phyloP scores from a whole-genome alignment of 2,797 vertebrate genomes.

The Lagothrix lagotricha region DNA sequence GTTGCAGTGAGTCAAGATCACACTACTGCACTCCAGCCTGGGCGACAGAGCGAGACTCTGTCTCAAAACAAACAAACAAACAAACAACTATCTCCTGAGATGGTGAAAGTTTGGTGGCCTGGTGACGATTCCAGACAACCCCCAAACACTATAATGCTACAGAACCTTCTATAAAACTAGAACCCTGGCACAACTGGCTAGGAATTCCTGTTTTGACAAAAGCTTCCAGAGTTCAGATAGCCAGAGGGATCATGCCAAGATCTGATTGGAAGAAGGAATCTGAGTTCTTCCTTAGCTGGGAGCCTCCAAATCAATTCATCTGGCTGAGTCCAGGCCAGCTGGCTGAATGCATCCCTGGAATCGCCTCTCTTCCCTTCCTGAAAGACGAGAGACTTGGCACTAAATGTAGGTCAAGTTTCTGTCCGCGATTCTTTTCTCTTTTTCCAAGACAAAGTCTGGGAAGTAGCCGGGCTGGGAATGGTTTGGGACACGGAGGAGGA shows the following conservation, averaged over 20 bases:
- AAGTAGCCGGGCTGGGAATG: slow-evolving; percentile 26
- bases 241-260: not conserved
- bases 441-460: slow-evolving; percentile 54
- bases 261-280: not conserved
- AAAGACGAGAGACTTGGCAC: slow-evolving; percentile 63
- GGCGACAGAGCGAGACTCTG: not conserved
- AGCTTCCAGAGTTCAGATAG: not conserved
- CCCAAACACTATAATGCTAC: not conserved
- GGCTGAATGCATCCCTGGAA: not conserved
- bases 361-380: not conserved
- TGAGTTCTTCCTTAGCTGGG: not conserved
- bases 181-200: not conserved
- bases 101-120: not conserved
- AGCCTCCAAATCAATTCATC: not conserved
- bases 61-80: not conserved
- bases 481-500: slow-evolving; percentile 2
- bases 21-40: not conserved
- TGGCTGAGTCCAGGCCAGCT: not conserved
- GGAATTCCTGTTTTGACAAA: slow-evolving; percentile 18
- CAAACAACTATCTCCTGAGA: not conserved
- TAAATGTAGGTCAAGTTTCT: slow-evolving; percentile 67
- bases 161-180: not conserved
- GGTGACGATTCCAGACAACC: not conserved
- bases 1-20: not conserved
- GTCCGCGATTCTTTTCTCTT: slow-evolving; percentile 54